Base-by-base conservation (phyloP, 2,797 vertebrate species). In the Hippopotamyrus pictus region DNA sequence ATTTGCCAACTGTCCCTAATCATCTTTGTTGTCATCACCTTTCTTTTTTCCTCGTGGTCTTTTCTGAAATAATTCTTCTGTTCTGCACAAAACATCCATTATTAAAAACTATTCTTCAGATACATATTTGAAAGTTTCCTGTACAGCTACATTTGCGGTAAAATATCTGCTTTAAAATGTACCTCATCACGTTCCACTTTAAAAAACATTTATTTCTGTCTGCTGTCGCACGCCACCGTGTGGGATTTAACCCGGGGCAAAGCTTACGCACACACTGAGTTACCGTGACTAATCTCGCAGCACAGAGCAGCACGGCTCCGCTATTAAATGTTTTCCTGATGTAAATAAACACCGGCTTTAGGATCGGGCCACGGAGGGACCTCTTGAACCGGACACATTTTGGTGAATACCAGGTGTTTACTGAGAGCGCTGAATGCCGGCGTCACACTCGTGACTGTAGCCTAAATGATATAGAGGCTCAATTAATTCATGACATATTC, bases 221-320 rank as follows among this genome's bases (percentile, higher is more conserved):
- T 91, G 90, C 89, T 85, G 91, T 92, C 92, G 90, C 88, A 91
- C 92, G 92, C 91, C 90, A 88, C 88, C 90, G 88, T 91, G 91
- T 88, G 89, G 87, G 88, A 79, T 51, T 88, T 57, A 89, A 88
- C 65, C 25, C 7, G 85, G 76, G 91, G 90, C 88, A 89, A 88
- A 89, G 62, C 73, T 89, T 73, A 88, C 88, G 91, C 76, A 92
- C 91, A 92, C 86, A 89, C 79, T n/a, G 29, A 90, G 90, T 92
- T 92, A 93, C 93, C 93, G 90, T 95, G 95, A 95, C 94, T 95
- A 95, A 96, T 93, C 91, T 83, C 86, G n/a, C 88, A 91, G 93
- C 90, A 92, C 93, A 94, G 93, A 93, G 93, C 94, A 93, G 92
- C 90, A 92, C 89, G 92, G 93, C 92, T 82, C 91, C 44, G 87